Conservation (phyloP, 2,113 vertebrate species). For the Dipodomys spectabilis region DNA sequence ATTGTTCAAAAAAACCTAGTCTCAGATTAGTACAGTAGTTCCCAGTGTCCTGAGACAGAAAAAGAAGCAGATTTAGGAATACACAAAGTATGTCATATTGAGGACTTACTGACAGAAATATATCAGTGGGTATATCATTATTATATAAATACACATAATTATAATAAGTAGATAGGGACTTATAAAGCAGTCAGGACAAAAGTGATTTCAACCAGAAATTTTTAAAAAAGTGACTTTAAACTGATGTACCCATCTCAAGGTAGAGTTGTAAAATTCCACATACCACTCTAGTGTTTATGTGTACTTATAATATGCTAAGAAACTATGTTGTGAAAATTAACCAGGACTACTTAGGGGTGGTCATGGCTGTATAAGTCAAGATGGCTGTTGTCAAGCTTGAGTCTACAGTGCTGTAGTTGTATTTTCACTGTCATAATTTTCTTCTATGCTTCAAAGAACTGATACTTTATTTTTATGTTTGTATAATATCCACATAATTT, state of each 20-base stretch:
- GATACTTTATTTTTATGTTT: constrained; percentile 15
- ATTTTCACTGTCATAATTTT: constrained; percentile 1
- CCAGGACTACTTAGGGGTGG: background rate
- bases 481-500: background rate
- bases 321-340: background rate
- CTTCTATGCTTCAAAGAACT: background rate
- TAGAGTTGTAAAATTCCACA: background rate
- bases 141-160: background rate
- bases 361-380: background rate
- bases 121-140: background rate
- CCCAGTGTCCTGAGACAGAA: background rate
- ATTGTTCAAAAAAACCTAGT: background rate
- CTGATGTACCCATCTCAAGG: background rate
- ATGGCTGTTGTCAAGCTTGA: background rate
- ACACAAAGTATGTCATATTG: background rate
- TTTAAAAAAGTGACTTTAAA: no score
- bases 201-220: background rate
- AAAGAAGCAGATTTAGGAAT: background rate
- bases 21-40: no score
- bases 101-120: background rate
- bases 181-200: background rate
- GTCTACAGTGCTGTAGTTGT: background rate
- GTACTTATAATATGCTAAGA: background rate
- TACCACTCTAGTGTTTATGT: no score
- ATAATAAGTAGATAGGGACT: background rate